A percentile compares a stretch with the other conserved stretches of the same genome.
Evolutionary conservation across 2,113 vertebrate species (phyloP).

Genomic region (Dicrurus megarhynchus): DNA sequence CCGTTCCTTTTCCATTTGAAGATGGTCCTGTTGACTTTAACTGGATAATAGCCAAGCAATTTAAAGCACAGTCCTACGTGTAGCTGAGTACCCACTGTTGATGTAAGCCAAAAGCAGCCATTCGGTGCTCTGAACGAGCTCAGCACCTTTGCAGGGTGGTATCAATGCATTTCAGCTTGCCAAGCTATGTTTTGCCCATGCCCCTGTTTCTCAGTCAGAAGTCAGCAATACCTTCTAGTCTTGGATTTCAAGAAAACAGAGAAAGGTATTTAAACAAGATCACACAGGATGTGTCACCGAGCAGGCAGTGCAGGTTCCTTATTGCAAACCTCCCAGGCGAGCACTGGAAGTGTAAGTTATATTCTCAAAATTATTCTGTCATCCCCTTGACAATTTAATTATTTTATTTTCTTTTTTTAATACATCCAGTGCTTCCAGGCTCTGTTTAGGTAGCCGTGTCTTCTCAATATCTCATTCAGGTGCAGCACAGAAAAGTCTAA

Average conservation of each 20-base stretch:
- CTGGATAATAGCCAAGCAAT: not conserved
- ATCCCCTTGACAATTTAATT: constrained; percentile 56
- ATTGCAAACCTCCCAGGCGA: not conserved
- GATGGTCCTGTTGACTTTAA: not conserved
- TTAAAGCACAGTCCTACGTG: not conserved
- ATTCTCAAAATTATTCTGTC: constrained; percentile 70
- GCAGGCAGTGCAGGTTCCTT: not conserved
- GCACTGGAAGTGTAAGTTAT: not conserved
- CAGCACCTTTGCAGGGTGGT: not conserved
- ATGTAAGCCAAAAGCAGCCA: not conserved
- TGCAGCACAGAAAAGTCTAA: constrained; percentile 65
- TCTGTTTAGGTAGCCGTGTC: constrained; percentile 62
- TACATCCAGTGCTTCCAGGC: constrained; percentile 17
- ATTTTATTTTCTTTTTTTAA: not conserved
- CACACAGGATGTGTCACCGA: not conserved
- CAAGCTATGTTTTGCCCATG: not conserved
- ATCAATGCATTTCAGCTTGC: not conserved
- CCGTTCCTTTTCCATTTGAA: not conserved
- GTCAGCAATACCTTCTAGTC: not conserved
- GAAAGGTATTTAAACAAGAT: not conserved
- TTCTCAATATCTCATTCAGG: constrained; percentile 76
- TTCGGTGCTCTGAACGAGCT: not conserved
- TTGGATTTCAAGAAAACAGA: not conserved
- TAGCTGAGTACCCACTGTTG: not conserved
- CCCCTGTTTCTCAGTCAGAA: not conserved